phyloP scores from a whole-genome alignment of 2,113 vertebrate species.

The Melozone crissalis region DNA sequence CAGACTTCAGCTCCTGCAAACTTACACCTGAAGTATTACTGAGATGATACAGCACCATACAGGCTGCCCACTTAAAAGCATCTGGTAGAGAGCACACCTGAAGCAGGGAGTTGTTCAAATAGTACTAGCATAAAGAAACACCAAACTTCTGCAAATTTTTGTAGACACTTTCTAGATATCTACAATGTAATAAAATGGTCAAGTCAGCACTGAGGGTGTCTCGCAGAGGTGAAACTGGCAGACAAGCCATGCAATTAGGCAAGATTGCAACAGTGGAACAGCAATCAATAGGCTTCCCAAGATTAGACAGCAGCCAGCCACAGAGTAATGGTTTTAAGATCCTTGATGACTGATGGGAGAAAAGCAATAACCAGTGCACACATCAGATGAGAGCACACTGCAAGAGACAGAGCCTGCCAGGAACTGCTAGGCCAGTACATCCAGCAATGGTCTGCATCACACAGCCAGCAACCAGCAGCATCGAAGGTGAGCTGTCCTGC shows the following conservation, averaged over 20 bases:
- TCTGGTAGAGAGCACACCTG: not conserved
- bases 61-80: not conserved
- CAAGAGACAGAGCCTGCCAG: not conserved
- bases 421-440: not conserved
- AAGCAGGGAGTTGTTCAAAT: not conserved
- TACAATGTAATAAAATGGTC: not conserved
- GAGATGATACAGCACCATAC: not conserved
- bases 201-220: not conserved
- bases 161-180: not conserved
- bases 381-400: not conserved
- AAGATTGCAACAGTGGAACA: not conserved
- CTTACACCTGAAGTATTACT: not conserved
- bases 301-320: not conserved
- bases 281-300: not conserved
- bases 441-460: not conserved
- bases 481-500: not conserved
- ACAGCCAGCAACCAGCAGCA: not conserved
- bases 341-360: not conserved
- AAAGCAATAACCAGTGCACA: not conserved
- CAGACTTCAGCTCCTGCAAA: not conserved
- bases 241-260: not conserved
- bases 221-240: not conserved
- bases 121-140: not conserved
- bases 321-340: not conserved
- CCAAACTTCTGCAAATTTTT: not conserved